Conservation (phyloP, 2,888 invertebrate genomes). For the Rosalia funebris region DNA sequence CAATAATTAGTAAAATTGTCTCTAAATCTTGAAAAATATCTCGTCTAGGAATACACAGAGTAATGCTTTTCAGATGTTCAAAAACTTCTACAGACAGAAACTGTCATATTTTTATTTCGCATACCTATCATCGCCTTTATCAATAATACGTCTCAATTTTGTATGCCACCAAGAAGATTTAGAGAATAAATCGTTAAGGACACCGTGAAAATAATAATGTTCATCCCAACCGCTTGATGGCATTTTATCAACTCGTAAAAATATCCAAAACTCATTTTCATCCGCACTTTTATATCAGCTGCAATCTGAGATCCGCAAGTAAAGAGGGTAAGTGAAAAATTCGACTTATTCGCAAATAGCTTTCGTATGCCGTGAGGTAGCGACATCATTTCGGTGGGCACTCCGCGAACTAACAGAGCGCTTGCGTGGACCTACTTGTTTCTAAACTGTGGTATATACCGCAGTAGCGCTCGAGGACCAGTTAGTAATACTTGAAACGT, state of each 20-base stretch:
- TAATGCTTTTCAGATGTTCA: too few species aligned
- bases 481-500: conserved; percentile 57
- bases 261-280: conserved; percentile 38
- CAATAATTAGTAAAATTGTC: too few species aligned
- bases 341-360: conserved; percentile 31
- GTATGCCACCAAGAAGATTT: too few species aligned
- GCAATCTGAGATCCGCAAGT: conserved; percentile 39
- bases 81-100: too few species aligned
- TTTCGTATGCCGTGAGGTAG: conserved; percentile 19
- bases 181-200: too few species aligned
- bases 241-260: conserved; percentile 38
- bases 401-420: conserved; percentile 24
- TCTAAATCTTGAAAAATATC: too few species aligned
- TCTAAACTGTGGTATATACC: conserved; percentile 48
- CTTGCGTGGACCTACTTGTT: conserved; percentile 28
- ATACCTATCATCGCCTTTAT: too few species aligned
- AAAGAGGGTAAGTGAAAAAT: conserved; percentile 37
- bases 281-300: conserved; percentile 34
- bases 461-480: conserved; percentile 54
- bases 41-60: too few species aligned
- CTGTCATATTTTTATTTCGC: too few species aligned
- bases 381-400: conserved; percentile 16
- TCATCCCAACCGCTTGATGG: too few species aligned
- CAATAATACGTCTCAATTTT: too few species aligned
- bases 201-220: too few species aligned